A percentile compares a stretch with the other conserved stretches of the same genome.
phyloP scores from a whole-genome alignment of 2,888 invertebrate species.

The Eurois occulta region DNA sequence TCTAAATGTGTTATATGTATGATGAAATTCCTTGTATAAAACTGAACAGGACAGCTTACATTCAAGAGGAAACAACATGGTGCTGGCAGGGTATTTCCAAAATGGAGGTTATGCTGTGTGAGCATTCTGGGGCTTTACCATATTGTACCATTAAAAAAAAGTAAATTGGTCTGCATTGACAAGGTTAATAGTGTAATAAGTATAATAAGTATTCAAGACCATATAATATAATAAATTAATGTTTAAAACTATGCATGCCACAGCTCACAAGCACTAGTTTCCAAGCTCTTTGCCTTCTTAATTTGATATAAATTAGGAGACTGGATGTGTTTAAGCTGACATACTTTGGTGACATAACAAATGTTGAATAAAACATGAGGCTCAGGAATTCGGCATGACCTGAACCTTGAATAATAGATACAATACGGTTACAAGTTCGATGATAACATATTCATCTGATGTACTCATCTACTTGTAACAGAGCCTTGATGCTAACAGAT shows the following conservation, averaged over 20 bases:
- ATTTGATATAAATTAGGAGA: conserved; percentile 2
- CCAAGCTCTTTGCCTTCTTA: conserved; percentile 6
- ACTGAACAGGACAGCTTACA: conserved; percentile 29
- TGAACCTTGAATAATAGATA: conserved; percentile 54
- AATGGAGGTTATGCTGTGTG: conserved; percentile 41
- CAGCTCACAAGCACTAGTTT: background rate
- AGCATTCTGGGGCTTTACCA: conserved; percentile 6
- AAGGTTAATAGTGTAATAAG: conserved; percentile 43
- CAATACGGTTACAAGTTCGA: conserved; percentile 21
- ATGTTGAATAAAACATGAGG: conserved; percentile 45
- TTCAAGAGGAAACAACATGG: conserved; percentile 35
- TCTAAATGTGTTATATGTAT: conserved; percentile 3
- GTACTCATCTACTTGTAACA: conserved; percentile 18
- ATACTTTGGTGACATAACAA: conserved; percentile 51
- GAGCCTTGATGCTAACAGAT: conserved; percentile 29
- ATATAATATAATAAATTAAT: conserved; percentile 15
- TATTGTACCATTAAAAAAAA: conserved; percentile 7
- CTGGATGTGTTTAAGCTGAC: conserved; percentile 1
- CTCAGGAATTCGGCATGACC: conserved; percentile 53
- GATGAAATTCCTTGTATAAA: conserved; percentile 16
- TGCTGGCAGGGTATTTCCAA: conserved; percentile 58
- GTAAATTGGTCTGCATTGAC: conserved; percentile 9
- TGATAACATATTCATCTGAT: conserved; percentile 39
- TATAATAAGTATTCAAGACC: conserved; percentile 42
- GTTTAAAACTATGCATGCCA: background rate